phyloP scores from a whole-genome alignment of 2,797 vertebrate genomes.

The Brachymystax lenok region DNA sequence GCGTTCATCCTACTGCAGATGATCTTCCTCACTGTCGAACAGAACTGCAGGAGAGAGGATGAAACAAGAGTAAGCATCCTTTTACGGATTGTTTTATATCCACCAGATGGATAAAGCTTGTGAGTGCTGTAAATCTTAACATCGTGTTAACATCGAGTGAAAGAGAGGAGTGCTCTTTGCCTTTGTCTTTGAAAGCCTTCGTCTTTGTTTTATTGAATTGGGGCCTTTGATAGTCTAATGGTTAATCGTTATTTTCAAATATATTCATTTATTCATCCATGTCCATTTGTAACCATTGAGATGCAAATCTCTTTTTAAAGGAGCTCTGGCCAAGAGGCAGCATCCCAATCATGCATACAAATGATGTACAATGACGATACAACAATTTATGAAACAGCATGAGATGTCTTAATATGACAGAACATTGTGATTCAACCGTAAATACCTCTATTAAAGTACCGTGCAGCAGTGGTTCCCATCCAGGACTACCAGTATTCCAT shows the following conservation, averaged over 20 bases:
- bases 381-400: background rate
- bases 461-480: too few relatives aligned
- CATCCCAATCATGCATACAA: background rate
- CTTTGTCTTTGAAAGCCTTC: background rate
- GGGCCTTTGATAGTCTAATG: background rate
- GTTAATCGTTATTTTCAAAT: background rate
- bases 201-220: background rate
- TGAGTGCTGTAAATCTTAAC: too few relatives aligned
- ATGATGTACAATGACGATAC: background rate
- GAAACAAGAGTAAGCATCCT: constrained; percentile 1
- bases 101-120: background rate
- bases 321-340: background rate
- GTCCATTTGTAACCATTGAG: background rate
- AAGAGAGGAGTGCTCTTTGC: background rate
- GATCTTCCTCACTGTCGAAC: constrained; percentile 87
- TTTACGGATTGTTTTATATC: background rate
- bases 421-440: too few relatives aligned
- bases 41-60: constrained; percentile 79
- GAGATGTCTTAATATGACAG: background rate
- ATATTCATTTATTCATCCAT: background rate
- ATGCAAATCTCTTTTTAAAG: background rate
- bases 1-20: constrained; percentile 87
- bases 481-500: too few relatives aligned
- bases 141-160: background rate
- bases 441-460: too few relatives aligned